These are phyloP conservation scores for Fistularia commersonii DNA, from an alignment of 2,797 vertebrate species.

Conservation along the genomic window DNA sequence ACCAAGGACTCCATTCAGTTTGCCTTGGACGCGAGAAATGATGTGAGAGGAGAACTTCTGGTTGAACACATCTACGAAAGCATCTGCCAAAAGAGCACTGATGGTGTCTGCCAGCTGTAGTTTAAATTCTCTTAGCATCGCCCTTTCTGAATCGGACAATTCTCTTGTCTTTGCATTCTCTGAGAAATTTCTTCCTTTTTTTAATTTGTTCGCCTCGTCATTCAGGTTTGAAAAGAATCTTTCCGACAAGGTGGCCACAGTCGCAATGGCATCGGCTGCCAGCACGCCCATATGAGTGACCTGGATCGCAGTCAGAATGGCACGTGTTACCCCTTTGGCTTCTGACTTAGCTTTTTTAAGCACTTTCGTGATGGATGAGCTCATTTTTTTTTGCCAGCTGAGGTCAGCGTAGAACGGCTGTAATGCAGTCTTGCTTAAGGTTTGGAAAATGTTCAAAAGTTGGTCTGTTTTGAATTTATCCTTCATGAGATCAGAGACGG, in stretches of 20 bases:
- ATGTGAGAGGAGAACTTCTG: constrained; percentile 20
- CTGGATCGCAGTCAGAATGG: no score
- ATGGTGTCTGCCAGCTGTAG: constrained; percentile 5
- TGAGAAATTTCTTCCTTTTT: neutral
- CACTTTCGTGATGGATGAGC: no score
- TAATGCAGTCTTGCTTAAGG: constrained; percentile 2
- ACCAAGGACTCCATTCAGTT: neutral
- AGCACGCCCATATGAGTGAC: no score
- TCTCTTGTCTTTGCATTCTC: neutral
- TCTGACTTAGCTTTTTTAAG: no score
- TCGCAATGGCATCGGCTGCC: no score
- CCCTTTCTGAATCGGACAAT: neutral
- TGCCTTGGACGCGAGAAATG: neutral
- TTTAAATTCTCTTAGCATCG: constrained; percentile 8
- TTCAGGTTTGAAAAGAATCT: constrained; percentile 15
- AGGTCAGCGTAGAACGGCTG: constrained; percentile 21
- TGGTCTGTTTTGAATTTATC: constrained; percentile 1
- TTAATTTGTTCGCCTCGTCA: constrained; percentile 13
- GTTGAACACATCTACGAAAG: constrained; percentile 11
- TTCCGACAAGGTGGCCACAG: no score
- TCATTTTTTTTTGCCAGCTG: constrained; percentile 28
- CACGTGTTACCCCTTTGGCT: no score
- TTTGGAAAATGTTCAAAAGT: constrained; percentile 14
- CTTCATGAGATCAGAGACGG: constrained; percentile 12
- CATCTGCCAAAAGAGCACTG: constrained; percentile 9